Base-by-base conservation (phyloP, 2,888 invertebrate genomes). In the Coleophora deauratella region DNA sequence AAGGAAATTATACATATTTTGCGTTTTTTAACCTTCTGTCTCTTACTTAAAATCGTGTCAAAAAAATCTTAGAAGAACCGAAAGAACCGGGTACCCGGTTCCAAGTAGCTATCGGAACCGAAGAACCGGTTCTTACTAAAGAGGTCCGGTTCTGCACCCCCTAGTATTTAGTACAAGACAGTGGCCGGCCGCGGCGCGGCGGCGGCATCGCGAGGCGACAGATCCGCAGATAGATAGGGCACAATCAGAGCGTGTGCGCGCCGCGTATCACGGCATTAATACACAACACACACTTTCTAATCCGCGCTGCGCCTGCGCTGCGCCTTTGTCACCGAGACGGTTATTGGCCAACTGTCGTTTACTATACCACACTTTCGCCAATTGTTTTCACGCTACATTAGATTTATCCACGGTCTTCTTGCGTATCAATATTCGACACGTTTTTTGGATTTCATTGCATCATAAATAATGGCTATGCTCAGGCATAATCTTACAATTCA, bases 331-430 rank as follows among this genome's bases (percentile, higher is more conserved):
- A 81, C 75, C 74, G 66, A 65, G 68, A 66, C 66, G 60, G 65
- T 72, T 75, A 80, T 82, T 79, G 81, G 76, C 68, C 72, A 78
- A 74, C 74, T 69, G 66, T 62, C 59, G 55, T 70, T 70, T 72
- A 21, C 21, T 21, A 72, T 70, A 69, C 63, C 68, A 67, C 69
- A 82, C 84, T 85, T 85, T 85, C 85, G 81, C 85, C 81, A 72
- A 84, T 84, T 84, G 85, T 84, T 82, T 84, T 81, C 80, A 82
- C 75, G 79, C 72, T 72, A 67, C 72, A 82, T 77, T 80, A 74
- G 67, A 67, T 71, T 65, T 70, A 60, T 74, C 71, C 68, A 73
- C 66, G 72, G 67, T 64, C 61, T 67, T 69, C 65, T 68, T 55
- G 66, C 58, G 57, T 60, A 58, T 57, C 63, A 72, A 66, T 65